Percentiles rank a stretch among this genome's conserved stretches.
phyloP scores from a whole-genome alignment of 2,113 vertebrate genomes.

The Dipodomys merriami region DNA sequence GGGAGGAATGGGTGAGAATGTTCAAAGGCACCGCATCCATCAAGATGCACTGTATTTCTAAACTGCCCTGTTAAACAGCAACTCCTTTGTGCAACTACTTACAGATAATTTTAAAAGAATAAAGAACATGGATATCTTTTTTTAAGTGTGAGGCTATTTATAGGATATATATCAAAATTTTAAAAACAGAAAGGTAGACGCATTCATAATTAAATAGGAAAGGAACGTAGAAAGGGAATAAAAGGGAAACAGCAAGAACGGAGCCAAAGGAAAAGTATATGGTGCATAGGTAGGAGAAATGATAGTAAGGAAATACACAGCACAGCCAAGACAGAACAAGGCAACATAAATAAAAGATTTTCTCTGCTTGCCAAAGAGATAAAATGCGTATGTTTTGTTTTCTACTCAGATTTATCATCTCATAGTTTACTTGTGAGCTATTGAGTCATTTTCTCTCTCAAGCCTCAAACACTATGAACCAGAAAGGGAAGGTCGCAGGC shows the following conservation, averaged over 20 bases:
- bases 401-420: neutral
- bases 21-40: too few relatives aligned
- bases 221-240: neutral
- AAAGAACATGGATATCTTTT: too few relatives aligned
- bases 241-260: neutral
- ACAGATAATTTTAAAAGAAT: too few relatives aligned
- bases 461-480: neutral
- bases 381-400: too few relatives aligned
- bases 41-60: too few relatives aligned
- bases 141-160: neutral
- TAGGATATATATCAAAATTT: neutral
- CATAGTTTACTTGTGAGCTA: neutral
- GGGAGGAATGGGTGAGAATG: too few relatives aligned
- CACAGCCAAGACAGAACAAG: neutral
- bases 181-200: neutral
- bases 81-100: too few relatives aligned
- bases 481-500: neutral
- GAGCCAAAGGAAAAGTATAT: neutral
- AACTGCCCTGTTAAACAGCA: too few relatives aligned
- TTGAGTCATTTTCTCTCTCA: neutral
- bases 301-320: neutral
- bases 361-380: too few relatives aligned
- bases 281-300: neutral
- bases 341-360: too few relatives aligned
- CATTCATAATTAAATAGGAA: neutral